These are phyloP conservation scores for Macrotus californicus DNA, from an alignment of 2,113 vertebrate genomes.

Conservation along the genomic window DNA sequence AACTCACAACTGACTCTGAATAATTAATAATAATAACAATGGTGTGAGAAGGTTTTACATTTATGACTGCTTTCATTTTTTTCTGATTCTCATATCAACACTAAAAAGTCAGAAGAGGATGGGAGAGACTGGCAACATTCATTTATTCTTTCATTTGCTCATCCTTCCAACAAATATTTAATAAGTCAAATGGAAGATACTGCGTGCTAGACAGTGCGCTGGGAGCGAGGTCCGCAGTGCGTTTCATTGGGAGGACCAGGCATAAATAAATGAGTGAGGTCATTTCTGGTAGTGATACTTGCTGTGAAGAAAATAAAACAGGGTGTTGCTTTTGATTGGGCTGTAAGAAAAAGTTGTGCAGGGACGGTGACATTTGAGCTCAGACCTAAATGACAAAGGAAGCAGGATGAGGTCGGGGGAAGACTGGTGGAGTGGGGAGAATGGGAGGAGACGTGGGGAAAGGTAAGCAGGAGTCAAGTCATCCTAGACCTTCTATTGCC, in stretches of 20 bases:
- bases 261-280: conserved; percentile 3
- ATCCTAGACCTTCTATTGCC: neutral
- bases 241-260: neutral
- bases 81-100: neutral
- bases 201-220: neutral
- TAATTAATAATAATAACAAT: neutral
- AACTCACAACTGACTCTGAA: neutral
- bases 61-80: neutral
- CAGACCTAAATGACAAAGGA: neutral
- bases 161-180: neutral
- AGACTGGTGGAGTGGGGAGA: too few relatives aligned
- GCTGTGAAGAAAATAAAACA: neutral
- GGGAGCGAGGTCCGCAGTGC: neutral
- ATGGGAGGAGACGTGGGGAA: neutral
- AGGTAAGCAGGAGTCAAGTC: neutral
- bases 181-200: neutral
- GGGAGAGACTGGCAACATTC: neutral
- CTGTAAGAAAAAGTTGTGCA: neutral
- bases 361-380: neutral
- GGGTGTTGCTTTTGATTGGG: neutral
- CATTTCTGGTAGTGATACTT: neutral
- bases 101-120: neutral
- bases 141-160: neutral
- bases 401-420: neutral
- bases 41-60: neutral